Conservation (phyloP, 2,888 invertebrate species). For the Tortricodes alternella region DNA sequence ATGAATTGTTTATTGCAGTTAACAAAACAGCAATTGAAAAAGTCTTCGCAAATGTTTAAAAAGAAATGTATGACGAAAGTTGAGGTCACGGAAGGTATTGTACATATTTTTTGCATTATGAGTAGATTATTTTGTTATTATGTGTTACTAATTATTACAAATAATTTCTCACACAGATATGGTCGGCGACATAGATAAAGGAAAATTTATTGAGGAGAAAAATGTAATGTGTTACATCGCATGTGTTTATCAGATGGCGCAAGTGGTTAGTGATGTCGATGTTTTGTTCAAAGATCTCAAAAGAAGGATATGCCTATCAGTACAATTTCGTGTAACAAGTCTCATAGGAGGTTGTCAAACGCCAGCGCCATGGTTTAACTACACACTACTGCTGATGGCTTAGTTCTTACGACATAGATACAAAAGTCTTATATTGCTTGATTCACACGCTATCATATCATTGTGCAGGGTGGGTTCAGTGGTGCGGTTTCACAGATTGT, state of each 20-base stretch:
- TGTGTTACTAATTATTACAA: background rate
- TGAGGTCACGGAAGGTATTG: conserved; percentile 73
- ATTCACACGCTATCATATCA: no score
- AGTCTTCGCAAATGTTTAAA: conserved; percentile 82
- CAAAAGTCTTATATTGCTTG: no score
- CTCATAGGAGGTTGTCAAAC: no score
- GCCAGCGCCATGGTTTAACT: no score
- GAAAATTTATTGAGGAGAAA: conserved; percentile 66
- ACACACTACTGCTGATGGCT: no score
- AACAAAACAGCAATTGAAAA: conserved; percentile 82
- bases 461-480: no score
- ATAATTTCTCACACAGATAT: conserved; percentile 51
- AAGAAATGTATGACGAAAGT: conserved; percentile 84
- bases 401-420: no score
- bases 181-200: conserved; percentile 64
- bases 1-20: conserved; percentile 53
- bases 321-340: no score
- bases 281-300: background rate
- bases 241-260: conserved; percentile 67
- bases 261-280: conserved; percentile 54
- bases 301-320: background rate
- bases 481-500: no score
- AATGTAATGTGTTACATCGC: conserved; percentile 75
- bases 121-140: background rate
- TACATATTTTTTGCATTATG: background rate